Conservation (phyloP, 37 sponge, comb jelly and placozoan genomes). For the Lycopodina hypogea region DNA sequence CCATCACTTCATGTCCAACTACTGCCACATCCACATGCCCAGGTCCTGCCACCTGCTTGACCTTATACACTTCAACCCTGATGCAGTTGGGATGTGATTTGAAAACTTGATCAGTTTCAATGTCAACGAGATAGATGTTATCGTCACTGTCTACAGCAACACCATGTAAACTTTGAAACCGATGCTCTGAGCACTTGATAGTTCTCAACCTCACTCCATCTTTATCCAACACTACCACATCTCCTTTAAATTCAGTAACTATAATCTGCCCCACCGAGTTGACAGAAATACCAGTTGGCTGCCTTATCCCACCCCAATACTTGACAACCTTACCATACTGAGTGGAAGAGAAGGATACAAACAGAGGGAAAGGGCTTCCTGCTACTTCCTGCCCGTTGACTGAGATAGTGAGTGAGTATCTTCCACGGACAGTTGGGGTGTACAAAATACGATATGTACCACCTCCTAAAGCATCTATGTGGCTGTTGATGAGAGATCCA, state of each 20-base stretch:
- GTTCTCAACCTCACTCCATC: too few relatives aligned
- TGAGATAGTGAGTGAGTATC: not conserved
- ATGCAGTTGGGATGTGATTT: not conserved
- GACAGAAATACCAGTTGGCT: constrained; percentile 4
- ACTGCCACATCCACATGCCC: not conserved
- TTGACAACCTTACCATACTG: not conserved
- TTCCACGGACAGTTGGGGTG: not conserved
- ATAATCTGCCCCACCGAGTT: constrained; percentile 9
- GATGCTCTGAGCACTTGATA: not conserved
- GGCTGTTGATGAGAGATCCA: not conserved
- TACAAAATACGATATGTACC: too few relatives aligned
- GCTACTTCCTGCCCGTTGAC: constrained; percentile 2
- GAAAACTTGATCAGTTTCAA: not conserved
- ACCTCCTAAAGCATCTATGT: not conserved
- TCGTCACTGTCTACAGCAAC: constrained; percentile 35
- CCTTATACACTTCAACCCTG: not conserved
- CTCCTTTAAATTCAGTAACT: not conserved
- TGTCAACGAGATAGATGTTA: constrained; percentile 20
- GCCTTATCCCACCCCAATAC: not conserved
- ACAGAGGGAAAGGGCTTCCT: constrained; percentile 3
- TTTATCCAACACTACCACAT: too few relatives aligned
- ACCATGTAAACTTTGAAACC: not conserved
- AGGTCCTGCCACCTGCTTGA: not conserved
- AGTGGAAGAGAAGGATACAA: not conserved
- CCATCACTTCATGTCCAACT: constrained; percentile 8